phyloP scores from a whole-genome alignment of 2,888 invertebrate species.

The Noctua comes region DNA sequence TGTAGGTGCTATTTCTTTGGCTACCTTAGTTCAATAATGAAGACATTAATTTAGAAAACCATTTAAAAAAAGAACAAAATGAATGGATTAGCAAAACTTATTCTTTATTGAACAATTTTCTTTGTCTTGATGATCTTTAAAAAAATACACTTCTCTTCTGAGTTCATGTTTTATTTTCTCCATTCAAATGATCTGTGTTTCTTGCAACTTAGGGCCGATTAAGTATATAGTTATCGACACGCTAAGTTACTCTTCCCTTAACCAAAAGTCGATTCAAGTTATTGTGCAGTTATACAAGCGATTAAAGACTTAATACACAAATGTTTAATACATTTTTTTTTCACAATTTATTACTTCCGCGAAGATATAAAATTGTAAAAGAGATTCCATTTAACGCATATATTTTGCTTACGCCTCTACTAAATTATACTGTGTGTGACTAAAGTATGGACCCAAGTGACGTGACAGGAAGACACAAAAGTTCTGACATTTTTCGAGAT shows the following conservation, averaged over 20 bases:
- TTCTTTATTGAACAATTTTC: neutral
- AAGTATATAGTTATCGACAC: neutral
- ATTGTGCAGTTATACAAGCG: neutral
- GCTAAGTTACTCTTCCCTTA: neutral
- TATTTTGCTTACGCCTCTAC: conserved; percentile 14
- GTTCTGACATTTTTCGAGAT: conserved; percentile 39
- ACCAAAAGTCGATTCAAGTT: neutral
- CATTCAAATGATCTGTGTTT: neutral
- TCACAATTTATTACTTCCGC: neutral
- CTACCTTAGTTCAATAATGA: neutral
- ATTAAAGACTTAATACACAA: neutral
- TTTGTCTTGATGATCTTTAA: neutral
- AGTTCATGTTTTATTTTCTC: neutral
- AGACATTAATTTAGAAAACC: neutral
- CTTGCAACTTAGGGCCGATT: neutral
- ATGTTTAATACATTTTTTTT: neutral
- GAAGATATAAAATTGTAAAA: conserved; percentile 3
- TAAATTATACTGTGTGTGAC: neutral
- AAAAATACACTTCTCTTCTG: neutral
- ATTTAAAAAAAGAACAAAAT: neutral
- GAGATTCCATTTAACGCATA: neutral
- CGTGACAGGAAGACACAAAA: conserved; percentile 41
- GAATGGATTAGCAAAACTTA: neutral
- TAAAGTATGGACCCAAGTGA: conserved; percentile 8
- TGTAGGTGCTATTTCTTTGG: conserved; percentile 20